phyloP scores from a whole-genome alignment of 2,113 vertebrate genomes.

The Chamaea fasciata region DNA sequence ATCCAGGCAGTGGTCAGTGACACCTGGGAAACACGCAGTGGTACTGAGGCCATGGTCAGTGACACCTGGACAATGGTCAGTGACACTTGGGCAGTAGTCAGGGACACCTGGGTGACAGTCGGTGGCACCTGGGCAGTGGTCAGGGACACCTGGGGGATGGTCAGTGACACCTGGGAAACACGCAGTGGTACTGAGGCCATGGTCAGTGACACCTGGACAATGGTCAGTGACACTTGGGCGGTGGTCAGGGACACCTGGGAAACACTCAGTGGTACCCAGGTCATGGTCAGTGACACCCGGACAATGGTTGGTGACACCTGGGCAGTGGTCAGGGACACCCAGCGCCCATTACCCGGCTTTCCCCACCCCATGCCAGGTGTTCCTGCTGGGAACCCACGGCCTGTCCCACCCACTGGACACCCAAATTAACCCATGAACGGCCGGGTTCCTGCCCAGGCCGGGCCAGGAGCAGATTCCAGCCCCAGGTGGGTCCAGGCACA shows the following conservation, averaged over 20 bases:
- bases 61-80: too few relatives aligned
- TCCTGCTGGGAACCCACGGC: neutral
- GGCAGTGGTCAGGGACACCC: neutral
- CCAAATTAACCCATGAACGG: neutral
- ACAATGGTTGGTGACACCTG: neutral
- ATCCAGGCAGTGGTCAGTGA: rapidly evolving
- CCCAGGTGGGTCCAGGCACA: neutral
- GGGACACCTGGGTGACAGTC: too few relatives aligned
- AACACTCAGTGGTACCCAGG: too few relatives aligned
- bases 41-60: too few relatives aligned
- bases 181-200: too few relatives aligned
- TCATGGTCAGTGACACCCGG: neutral
- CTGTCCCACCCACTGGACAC: rapidly evolving
- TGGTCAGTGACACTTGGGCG: too few relatives aligned
- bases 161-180: neutral
- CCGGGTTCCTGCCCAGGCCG: neutral
- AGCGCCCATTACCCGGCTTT: neutral
- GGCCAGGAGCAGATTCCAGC: neutral
- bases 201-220: too few relatives aligned
- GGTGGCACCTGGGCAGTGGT: rapidly evolving
- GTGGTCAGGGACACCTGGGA: too few relatives aligned
- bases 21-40: too few relatives aligned
- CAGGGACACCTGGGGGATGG: neutral
- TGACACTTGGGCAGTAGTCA: too few relatives aligned
- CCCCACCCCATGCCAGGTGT: neutral